phyloP scores from a whole-genome alignment of 92 coral and sea anemone species.

The Actinernus sp. region DNA sequence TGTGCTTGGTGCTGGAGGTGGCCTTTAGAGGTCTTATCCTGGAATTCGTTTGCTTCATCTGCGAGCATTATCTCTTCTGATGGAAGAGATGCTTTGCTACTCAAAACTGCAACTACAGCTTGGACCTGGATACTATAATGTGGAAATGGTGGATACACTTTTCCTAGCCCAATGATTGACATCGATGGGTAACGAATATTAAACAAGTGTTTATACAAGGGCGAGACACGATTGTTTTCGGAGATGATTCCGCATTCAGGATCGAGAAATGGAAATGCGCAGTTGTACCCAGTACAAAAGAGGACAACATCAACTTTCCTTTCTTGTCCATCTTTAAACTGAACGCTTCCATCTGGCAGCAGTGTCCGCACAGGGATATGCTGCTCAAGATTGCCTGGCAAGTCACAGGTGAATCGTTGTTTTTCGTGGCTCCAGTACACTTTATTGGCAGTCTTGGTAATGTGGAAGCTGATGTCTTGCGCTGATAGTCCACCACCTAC shows the following conservation, averaged over 20 bases:
- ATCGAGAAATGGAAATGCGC: constrained; percentile 67
- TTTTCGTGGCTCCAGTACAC: constrained; percentile 63
- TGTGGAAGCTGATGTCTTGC: constrained; percentile 61
- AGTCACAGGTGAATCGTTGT: constrained; percentile 6
- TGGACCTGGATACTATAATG: constrained; percentile 59
- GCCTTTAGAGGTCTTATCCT: constrained; percentile 39
- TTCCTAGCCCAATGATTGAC: constrained; percentile 64
- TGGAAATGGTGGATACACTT: constrained; percentile 59
- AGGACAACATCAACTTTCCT: constrained; percentile 53
- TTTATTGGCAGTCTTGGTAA: constrained; percentile 49
- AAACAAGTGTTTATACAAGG: constrained; percentile 73
- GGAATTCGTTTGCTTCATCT: constrained; percentile 56
- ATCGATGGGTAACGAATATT: constrained; percentile 48
- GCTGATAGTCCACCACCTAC: constrained; percentile 74
- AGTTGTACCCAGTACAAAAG: constrained; percentile 77
- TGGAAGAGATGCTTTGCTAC: constrained; percentile 53
- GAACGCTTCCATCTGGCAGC: constrained; percentile 39
- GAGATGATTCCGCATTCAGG: constrained; percentile 51
- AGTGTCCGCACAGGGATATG: constrained; percentile 25
- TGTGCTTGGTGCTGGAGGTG: constrained; percentile 56
- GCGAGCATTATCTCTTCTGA: constrained; percentile 56
- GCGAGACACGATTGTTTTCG: constrained; percentile 45
- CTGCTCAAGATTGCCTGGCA: constrained; percentile 58
- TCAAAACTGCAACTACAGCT: constrained; percentile 51
- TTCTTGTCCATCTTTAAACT: constrained; percentile 29